Base-by-base conservation (phyloP, 2,797 vertebrate species). In the Bradypodion pumilum region DNA sequence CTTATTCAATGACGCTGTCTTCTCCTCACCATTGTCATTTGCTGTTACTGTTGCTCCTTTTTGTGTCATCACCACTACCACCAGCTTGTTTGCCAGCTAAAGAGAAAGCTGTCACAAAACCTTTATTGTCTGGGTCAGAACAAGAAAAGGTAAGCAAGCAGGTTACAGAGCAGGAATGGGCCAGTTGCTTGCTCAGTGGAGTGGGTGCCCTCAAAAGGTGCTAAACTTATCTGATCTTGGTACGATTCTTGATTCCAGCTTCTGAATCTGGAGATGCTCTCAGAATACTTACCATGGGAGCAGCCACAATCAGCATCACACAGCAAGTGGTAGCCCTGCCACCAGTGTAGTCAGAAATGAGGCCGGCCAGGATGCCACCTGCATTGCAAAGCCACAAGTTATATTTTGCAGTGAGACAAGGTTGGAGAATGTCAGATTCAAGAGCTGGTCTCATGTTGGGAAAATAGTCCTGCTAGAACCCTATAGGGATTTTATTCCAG, bases 291-390 rank as follows among this genome's bases (percentile, higher is more conserved):
- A 99, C 98, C 98, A 98, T 97, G 7, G 99, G 99, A 35, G 98
- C 99, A 0, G 98, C 98, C 1, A 91, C 0, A 0, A 98, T 89
- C 82, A 99, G 91, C 98, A 99, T 99, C 91, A 96, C 87, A 0
- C 96, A 97, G 94, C 99, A 99, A 0, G 98, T 99, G 46, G 97
- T 97, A 12, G 98, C 99, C 85, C 98, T 96, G 52, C 97, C 97
- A 0, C 96, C 97, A 0, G 95, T 97, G 93, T 97, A 98, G 96
- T 99, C 99, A 0, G 98, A 99, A 91, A 98, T 89, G 12, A 98
- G 86, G 5, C 99, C 99, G 0, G 99, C 98, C 1, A 97, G 15
- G 91, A 99, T 97, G 60, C 99, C 99, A 5, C 99, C 99, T 97
- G 63, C 1, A 87, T 82, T 29, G 79, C 69, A 27, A 74, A 90